Percentiles rank a stretch among this genome's conserved stretches.
Evolutionary conservation across 1,140 invertebrate genomes (phyloP).

Genomic region (Brachionus sp.): DNA sequence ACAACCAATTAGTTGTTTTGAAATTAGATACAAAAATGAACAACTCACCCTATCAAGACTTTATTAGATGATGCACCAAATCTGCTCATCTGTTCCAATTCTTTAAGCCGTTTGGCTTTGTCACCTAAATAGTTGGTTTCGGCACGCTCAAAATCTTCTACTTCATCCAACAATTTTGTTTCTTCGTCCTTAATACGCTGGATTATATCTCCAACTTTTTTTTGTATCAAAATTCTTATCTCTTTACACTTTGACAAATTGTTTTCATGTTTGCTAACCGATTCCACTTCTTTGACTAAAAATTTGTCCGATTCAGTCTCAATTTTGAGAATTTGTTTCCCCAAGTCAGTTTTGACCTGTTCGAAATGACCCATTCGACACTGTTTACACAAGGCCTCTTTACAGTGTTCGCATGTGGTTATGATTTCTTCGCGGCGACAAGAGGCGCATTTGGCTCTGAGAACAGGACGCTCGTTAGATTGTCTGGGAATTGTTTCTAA

Average conservation of each 20-base stretch:
- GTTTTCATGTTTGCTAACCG: slow-evolving; percentile 17
- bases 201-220: slow-evolving; percentile 25
- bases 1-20: neutral
- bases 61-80: neutral
- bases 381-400: slow-evolving; percentile 34
- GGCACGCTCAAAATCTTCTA: slow-evolving; percentile 24
- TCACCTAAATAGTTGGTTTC: slow-evolving; percentile 7
- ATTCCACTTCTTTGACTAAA: slow-evolving; percentile 38
- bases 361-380: slow-evolving; percentile 39
- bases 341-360: neutral
- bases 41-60: neutral
- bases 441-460: slow-evolving; percentile 39
- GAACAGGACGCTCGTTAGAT: neutral
- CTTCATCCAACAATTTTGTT: slow-evolving; percentile 27
- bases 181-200: slow-evolving; percentile 36
- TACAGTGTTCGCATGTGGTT: slow-evolving; percentile 30
- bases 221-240: slow-evolving; percentile 7
- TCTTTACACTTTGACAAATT: slow-evolving; percentile 36
- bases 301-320: slow-evolving; percentile 36
- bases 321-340: neutral
- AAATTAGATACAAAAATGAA: neutral
- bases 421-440: slow-evolving; percentile 35
- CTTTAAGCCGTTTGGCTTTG: neutral
- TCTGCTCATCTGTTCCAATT: slow-evolving; percentile 12
- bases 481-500: slow-evolving; percentile 34